Evolutionary conservation across 2,113 vertebrate genomes (phyloP).

Genomic region (Ondatra zibethicus): DNA sequence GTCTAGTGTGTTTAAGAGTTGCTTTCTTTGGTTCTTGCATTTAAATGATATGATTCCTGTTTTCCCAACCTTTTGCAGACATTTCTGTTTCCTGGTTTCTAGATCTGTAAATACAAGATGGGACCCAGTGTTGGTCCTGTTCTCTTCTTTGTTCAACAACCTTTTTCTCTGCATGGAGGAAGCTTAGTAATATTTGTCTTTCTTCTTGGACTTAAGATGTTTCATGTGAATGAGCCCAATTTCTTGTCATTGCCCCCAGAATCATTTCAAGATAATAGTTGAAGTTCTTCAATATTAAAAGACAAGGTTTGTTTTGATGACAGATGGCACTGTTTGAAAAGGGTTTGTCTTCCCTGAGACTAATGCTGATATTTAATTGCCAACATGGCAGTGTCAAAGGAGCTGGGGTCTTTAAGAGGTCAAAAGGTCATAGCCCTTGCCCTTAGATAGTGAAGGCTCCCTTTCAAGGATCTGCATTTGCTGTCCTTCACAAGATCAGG

Average conservation of each 20-base stretch:
- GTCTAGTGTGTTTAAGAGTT: background rate
- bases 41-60: background rate
- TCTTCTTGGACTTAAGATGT: conserved; percentile 1
- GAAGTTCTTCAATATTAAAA: background rate
- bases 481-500: background rate
- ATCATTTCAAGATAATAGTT: background rate
- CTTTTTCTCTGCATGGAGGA: background rate
- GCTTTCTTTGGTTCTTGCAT: background rate
- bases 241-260: background rate
- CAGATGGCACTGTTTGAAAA: background rate
- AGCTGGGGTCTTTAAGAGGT: background rate
- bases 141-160: background rate
- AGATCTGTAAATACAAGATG: background rate
- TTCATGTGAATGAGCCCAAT: background rate
- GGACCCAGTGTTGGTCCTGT: background rate
- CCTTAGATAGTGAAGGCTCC: background rate
- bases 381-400: background rate
- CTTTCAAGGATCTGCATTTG: background rate
- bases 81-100: background rate
- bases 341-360: background rate
- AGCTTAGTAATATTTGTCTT: background rate
- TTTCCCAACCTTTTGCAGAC: background rate
- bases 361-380: background rate
- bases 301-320: background rate
- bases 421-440: too few species aligned